Base-by-base conservation (phyloP, 2,888 invertebrate species). In the Drosophila ustulata region DNA sequence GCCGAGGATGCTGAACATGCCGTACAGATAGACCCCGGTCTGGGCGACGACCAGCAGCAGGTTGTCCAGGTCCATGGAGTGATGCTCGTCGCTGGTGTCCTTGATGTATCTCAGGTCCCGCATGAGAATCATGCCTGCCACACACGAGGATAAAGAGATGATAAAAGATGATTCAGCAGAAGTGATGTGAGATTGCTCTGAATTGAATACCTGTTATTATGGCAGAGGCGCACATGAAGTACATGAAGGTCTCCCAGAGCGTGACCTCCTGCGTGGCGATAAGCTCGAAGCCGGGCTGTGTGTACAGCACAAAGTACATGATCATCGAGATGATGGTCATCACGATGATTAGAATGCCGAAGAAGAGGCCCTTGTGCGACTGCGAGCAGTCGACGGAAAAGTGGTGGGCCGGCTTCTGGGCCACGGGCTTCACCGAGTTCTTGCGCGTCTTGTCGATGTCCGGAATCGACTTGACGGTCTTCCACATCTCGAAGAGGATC, bases 401-500 rank as follows among this genome's bases (percentile, higher is more conserved):
- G 82, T 95, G 95, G 86, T 95, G 94, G 23, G 94, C 92, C 0
- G 90, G 86, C 13, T 94, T 91, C 49, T 91, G 91, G 3, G 80
- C 71, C 11, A 81, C 74, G 0, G 89, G 90, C 65, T 92, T 92
- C 0, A 91, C 82, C 0, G 92, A 92, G 56, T 90, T 91, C 58
- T 91, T 91, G n/a, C 92, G 84, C 0, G 92, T 88, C 49, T 90
- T 91, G 50, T 95, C 80, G 95, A 93, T 93, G 37, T 92, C 91
- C 11, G 92, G 92, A 55, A 92, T 92, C 3, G 97, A 93, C 78
- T 93, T 93, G 11, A 96, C 95, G 91, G 97, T 96, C 93, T 97
- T 97, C 97, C 98, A 98, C 95, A 98, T 97, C 92, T 97, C 96
- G 90, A 96, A 97, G 62, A 97, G 93, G 75, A 97, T 95, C 32